Evolutionary conservation across 2,888 invertebrate genomes (phyloP), one percentile per base, ranked within the genome.

Genomic region (Aquatica leii): DNA sequence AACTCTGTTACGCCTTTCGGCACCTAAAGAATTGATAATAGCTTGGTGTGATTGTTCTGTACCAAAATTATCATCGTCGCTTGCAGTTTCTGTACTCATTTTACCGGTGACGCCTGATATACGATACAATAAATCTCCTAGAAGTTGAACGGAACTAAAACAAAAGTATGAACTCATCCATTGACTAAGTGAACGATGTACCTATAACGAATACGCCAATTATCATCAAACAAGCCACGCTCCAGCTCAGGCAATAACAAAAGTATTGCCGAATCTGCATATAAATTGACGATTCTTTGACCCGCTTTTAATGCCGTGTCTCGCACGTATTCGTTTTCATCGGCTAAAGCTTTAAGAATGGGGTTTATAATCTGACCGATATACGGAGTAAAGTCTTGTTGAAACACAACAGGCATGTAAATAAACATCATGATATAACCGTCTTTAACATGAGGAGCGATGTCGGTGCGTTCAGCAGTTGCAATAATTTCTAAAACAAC

Each of bases 391-490:
- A 99, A 99, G 78, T 96, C 95, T 68, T 91, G 90, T 4, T 95
- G 95, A 83, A 99, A 98, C 9, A 97, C 97, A 65, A 92, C 92
- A 1, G 99, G 99, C 91, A 99, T 94, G 84, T 98, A 99, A 77
- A 99, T 98, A 82, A 98, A 99, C 95, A 99, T 96, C 96, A 99
- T 97, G 67, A 99, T 97, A 84, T 99, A 99, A 43, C 99, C 99
- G 83, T 99, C 99, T 77, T 98, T 95, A 1, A 99, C 98, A 82
- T 97, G 96, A 0, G 99, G 94, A 4, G 96, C 94, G 74, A 96
- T 94, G 80, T 97, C 96, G 0, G 91, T 90, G 64, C 97, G 87
- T 79, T 96, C 95, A 0, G 97, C 95, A 0, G 97, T 97, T 54
- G 92, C 88, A 70, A 98, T 97, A 68, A 98, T 96, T 78, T 97